Conservation (phyloP, 2,113 vertebrate species). For the Haemorhous mexicanus region DNA sequence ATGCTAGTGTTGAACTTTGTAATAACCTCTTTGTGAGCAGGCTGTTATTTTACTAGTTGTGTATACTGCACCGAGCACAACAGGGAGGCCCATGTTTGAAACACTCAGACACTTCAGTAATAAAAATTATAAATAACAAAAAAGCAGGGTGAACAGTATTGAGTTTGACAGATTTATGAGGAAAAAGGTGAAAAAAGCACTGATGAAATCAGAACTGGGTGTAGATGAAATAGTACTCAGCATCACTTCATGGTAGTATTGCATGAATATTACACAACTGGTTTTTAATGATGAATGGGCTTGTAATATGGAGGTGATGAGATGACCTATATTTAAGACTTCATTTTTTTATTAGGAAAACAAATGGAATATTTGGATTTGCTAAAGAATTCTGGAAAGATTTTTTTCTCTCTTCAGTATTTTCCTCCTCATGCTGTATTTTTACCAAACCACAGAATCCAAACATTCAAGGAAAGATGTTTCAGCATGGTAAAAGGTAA, state of each 20-base stretch:
- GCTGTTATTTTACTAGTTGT: neutral
- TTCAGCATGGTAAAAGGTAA: neutral
- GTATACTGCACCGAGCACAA: neutral
- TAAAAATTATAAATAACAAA: neutral
- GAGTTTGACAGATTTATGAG: neutral
- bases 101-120: neutral
- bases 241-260: neutral
- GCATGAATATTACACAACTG: neutral
- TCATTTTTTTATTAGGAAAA: neutral
- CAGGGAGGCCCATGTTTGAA: neutral
- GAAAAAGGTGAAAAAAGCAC: neutral
- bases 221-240: neutral
- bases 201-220: neutral
- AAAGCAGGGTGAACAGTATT: neutral
- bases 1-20: neutral
- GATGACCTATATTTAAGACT: neutral
- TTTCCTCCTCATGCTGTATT: neutral
- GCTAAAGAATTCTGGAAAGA: neutral
- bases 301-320: neutral
- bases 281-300: neutral
- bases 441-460: neutral
- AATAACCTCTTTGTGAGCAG: neutral
- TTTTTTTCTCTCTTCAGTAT: neutral
- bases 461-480: neutral
- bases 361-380: neutral